These are phyloP conservation scores for Micropoecilia bifurca DNA, from an alignment of 2,797 vertebrate species.

Conservation along the genomic window DNA sequence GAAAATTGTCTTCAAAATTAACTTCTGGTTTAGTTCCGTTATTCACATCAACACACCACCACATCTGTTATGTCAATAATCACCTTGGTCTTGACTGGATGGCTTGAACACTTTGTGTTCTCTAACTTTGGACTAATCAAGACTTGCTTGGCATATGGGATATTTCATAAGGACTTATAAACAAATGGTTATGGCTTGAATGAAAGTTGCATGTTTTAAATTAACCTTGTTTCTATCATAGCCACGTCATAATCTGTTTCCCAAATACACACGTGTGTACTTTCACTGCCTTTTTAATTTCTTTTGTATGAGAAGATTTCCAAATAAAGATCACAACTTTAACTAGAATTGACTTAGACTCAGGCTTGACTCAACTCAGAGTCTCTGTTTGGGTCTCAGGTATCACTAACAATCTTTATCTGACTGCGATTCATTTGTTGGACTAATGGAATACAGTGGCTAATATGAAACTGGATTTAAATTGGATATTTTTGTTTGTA, in stretches of 20 bases:
- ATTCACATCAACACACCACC: background rate
- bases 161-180: background rate
- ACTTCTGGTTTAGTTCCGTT: background rate
- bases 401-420: background rate
- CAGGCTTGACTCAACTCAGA: no score
- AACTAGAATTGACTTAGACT: no score
- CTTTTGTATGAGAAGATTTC: no score
- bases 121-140: constrained; percentile 40
- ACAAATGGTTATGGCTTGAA: background rate
- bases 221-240: background rate
- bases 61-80: background rate
- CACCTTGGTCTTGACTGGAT: background rate
- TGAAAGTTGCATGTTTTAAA: background rate
- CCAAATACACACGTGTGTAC: background rate
- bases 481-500: no score
- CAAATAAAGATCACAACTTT: no score
- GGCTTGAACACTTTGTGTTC: background rate
- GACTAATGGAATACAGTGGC: background rate
- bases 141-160: constrained; percentile 7
- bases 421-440: background rate
- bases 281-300: no score
- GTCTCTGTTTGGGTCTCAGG: background rate
- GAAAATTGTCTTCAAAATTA: background rate
- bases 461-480: no score
- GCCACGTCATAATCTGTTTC: background rate